phyloP scores from a whole-genome alignment of 1,140 invertebrate genomes.

The Drosophila mayri region DNA sequence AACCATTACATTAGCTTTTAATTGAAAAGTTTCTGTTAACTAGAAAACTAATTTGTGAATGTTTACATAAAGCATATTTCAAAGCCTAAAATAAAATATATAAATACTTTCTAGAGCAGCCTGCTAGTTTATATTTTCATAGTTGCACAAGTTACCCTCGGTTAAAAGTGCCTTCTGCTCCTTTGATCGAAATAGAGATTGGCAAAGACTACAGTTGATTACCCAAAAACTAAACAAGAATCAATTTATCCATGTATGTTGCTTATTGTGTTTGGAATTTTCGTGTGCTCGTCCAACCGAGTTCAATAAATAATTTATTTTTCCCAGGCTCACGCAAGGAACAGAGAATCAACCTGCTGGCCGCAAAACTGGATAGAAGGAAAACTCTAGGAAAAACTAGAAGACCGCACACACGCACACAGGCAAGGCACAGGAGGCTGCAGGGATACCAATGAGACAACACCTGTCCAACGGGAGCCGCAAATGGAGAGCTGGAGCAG shows the following conservation, averaged over 20 bases:
- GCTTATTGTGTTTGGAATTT: conserved; percentile 52
- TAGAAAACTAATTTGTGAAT: not conserved
- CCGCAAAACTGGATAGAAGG: conserved; percentile 39
- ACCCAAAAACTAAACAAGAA: conserved; percentile 43
- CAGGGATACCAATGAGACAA: conserved; percentile 61
- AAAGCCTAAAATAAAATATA: not conserved
- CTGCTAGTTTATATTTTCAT: conserved; percentile 18
- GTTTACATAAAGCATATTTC: not conserved
- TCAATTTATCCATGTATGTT: conserved; percentile 49
- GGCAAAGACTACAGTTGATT: conserved; percentile 50
- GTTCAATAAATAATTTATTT: conserved; percentile 64
- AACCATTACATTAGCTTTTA: not conserved
- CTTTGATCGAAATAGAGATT: conserved; percentile 35
- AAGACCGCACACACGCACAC: conserved; percentile 32
- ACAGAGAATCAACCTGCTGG: conserved; percentile 27
- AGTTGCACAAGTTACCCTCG: not conserved
- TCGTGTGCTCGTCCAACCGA: conserved; percentile 47
- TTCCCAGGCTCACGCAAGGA: conserved; percentile 42
- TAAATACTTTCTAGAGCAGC: not conserved
- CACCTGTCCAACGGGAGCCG: conserved; percentile 57
- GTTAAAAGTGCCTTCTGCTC: conserved; percentile 9
- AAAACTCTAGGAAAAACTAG: conserved; percentile 31
- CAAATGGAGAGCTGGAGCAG: conserved; percentile 5
- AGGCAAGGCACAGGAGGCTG: conserved; percentile 18
- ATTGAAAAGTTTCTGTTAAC: not conserved